Evolutionary conservation across 1,140 invertebrate species (phyloP).

Genomic region (Theocolax elegans): DNA sequence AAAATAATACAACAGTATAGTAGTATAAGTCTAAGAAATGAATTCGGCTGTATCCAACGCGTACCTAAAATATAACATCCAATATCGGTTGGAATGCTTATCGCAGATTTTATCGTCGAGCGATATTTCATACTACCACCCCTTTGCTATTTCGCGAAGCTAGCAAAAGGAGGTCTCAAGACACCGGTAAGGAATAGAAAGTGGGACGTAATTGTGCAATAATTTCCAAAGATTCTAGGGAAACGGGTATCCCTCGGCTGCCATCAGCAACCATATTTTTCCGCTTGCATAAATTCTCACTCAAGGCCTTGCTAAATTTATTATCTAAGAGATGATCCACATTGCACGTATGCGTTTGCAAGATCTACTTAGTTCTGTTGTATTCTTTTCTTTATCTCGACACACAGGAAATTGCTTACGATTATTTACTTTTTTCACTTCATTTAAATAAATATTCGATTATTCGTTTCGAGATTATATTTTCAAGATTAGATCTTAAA

Average conservation of each 20-base stretch:
- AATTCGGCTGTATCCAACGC: no score
- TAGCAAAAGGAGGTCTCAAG: not conserved
- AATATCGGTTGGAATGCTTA: slow-evolving; percentile 1
- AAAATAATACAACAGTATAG: no score
- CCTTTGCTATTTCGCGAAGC: not conserved
- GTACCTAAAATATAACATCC: not conserved
- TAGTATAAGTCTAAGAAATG: no score
- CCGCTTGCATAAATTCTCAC: slow-evolving; percentile 20
- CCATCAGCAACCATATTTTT: not conserved
- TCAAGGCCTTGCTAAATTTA: not conserved
- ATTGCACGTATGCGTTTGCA: no score
- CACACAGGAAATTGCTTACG: no score
- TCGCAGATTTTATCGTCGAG: slow-evolving; percentile 6
- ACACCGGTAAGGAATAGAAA: not conserved
- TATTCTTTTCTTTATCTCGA: no score
- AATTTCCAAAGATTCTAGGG: not conserved
- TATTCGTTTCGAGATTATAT: no score
- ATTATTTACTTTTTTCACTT: no score
- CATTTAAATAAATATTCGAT: no score
- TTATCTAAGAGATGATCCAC: not conserved
- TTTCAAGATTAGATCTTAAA: no score
- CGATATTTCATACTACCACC: slow-evolving; percentile 1
- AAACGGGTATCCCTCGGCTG: not conserved
- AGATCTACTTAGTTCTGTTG: no score
- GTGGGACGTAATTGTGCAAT: slow-evolving; percentile 25